Base-by-base conservation (phyloP, 2,888 invertebrate genomes). In the Lepas anatifera region DNA sequence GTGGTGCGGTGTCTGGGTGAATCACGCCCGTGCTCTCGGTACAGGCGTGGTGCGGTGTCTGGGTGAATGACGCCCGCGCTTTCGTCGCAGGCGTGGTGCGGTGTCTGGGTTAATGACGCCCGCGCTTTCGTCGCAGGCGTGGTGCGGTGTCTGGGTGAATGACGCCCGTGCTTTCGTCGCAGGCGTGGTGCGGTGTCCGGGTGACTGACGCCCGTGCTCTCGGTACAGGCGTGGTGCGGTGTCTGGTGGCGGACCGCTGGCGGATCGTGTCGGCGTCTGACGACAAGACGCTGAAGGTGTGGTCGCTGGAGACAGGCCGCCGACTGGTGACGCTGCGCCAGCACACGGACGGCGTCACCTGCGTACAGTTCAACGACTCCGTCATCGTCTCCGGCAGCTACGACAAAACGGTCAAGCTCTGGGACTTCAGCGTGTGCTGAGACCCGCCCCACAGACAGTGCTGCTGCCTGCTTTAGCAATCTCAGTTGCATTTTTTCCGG, bases 291-390 rank as follows among this genome's bases (percentile, higher is more conserved):
- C 77, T 83, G 46, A 83, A 83, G 78, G 82, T 82, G 74, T 83
- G 83, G 83, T 80, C 80, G 73, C 74, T 83, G 68, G 80, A 81
- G 71, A 81, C 81, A 3, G 81, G 82, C 4, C 77, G 80, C 72
- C 75, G 83, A 22, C 75, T 83, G 69, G 81, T 81, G 67, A 83
- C 83, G 3, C 76, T 84, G 58, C 76, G 79, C 39, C 81, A 82
- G 74, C 83, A 83, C 76, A 80, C 81, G 27, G 83, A 83, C 74
- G 83, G 83, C 18, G 83, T 83, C 29, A 83, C 83, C 0, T 83
- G 83, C 76, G 77, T 83, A n/a, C 82, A 82, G 75, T 83, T 83
- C 76, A 82, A 82, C 75, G 83, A 83, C 75, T 79, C 80, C 72
- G 78, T 81, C 71, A 82, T 83, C 67, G 83, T 83, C 41, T 83